phyloP scores from a whole-genome alignment of 2,797 vertebrate species.

The Botia almorhae region DNA sequence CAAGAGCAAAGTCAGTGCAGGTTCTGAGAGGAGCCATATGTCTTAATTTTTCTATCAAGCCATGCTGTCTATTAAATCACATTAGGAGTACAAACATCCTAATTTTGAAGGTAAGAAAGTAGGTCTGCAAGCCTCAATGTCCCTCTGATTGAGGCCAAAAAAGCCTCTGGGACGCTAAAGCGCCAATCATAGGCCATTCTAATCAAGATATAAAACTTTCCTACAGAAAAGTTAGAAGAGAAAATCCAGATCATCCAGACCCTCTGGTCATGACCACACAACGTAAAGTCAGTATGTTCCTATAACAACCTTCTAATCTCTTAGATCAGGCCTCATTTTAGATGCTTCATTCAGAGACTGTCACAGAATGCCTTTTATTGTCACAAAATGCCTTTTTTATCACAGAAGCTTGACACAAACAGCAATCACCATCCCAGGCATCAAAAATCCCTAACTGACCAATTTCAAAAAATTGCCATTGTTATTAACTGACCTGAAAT shows the following conservation, averaged over 20 bases:
- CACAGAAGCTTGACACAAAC: not conserved
- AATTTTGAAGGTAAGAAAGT: slow-evolving; percentile 44
- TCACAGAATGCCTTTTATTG: no score
- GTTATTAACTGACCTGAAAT: slow-evolving; percentile 18
- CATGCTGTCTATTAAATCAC: slow-evolving; percentile 36
- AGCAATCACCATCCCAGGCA: not conserved
- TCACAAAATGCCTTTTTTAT: no score
- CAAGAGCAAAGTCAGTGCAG: slow-evolving; percentile 16
- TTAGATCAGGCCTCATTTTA: not conserved
- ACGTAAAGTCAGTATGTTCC: slow-evolving; percentile 9
- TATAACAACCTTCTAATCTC: slow-evolving; percentile 14
- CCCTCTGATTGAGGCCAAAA: slow-evolving; percentile 49
- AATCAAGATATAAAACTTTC: slow-evolving; percentile 46
- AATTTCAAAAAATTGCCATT: not conserved
- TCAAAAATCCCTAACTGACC: not conserved
- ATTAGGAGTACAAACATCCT: slow-evolving; percentile 21
- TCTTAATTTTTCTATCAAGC: slow-evolving; percentile 3
- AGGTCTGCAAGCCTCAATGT: slow-evolving; percentile 40
- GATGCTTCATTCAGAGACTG: not conserved
- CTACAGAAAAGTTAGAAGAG: slow-evolving; percentile 9
- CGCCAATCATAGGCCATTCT: slow-evolving; percentile 33
- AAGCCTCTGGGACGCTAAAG: slow-evolving; percentile 18
- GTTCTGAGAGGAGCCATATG: slow-evolving; percentile 9
- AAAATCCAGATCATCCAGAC: slow-evolving; percentile 31
- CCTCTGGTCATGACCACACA: slow-evolving; percentile 42